phyloP scores from a whole-genome alignment of 2,797 vertebrate genomes.

The Coilia nasus region DNA sequence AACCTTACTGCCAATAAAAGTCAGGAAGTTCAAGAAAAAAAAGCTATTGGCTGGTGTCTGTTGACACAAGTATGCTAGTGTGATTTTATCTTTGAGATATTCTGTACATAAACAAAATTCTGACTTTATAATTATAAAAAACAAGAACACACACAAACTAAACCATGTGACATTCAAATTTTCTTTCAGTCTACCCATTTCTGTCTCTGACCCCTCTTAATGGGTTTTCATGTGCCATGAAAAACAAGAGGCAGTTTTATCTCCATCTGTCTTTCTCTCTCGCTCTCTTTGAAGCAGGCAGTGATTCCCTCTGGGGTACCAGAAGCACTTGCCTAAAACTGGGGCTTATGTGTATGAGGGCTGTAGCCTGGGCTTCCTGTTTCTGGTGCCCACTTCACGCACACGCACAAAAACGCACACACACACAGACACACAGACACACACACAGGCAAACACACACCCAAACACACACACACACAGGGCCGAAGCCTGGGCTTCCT shows the following conservation, averaged over 20 bases:
- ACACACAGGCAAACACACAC: no score
- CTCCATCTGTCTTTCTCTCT: background rate
- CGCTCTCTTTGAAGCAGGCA: slow-evolving; percentile 37
- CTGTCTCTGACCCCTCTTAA: background rate
- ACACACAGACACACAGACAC: no score
- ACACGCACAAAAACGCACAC: no score
- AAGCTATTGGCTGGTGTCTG: background rate
- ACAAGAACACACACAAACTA: background rate
- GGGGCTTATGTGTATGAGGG: slow-evolving; percentile 60
- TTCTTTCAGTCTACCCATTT: background rate
- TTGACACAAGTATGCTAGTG: background rate
- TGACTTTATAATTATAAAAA: slow-evolving; percentile 9
- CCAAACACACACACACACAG: no score
- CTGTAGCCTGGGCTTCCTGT: slow-evolving; percentile 70
- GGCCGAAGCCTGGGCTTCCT: slow-evolving; percentile 66
- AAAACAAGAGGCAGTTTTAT: slow-evolving; percentile 14
- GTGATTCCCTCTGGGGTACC: slow-evolving; percentile 54
- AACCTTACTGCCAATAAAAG: background rate
- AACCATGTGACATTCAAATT: slow-evolving; percentile 1
- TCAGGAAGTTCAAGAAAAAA: background rate
- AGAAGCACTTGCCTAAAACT: slow-evolving; percentile 58
- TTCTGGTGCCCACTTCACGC: slow-evolving; percentile 31
- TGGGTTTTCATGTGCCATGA: slow-evolving; percentile 15
- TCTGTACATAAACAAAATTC: background rate
- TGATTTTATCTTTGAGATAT: background rate